Conservation (phyloP, 2,888 invertebrate genomes). For the Drosophila borealis region DNA sequence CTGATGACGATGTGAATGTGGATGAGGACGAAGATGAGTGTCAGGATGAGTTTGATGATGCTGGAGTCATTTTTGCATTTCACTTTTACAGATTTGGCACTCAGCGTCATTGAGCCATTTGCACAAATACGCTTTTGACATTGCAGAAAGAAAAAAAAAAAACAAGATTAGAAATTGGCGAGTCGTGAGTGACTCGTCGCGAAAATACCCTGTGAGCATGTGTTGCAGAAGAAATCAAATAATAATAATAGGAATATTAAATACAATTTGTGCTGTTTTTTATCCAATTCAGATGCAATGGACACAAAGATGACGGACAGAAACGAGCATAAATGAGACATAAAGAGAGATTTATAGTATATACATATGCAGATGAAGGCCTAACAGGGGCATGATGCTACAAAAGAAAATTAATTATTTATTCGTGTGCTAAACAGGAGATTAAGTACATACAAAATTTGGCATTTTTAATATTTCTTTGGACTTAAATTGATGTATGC, state of each 20-base stretch:
- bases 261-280: no score
- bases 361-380: no score
- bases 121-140: constrained; percentile 39
- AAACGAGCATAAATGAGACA: no score
- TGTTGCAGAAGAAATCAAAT: background rate
- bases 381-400: no score
- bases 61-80: constrained; percentile 52
- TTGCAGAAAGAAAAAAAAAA: constrained; percentile 4
- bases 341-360: no score
- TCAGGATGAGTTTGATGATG: constrained; percentile 1
- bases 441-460: no score
- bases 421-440: no score
- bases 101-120: constrained; percentile 59
- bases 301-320: no score
- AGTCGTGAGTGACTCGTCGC: background rate
- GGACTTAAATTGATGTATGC: no score
- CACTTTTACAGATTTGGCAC: constrained; percentile 55
- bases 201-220: background rate
- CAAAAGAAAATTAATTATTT: no score
- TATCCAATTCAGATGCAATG: no score
- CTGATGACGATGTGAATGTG: constrained; percentile 25
- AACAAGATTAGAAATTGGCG: constrained; percentile 11
- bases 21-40: constrained; percentile 1
- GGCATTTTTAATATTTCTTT: background rate
- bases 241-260: background rate